Evolutionary conservation across 2,797 vertebrate genomes (phyloP).

Genomic region (Molossus molossus): DNA sequence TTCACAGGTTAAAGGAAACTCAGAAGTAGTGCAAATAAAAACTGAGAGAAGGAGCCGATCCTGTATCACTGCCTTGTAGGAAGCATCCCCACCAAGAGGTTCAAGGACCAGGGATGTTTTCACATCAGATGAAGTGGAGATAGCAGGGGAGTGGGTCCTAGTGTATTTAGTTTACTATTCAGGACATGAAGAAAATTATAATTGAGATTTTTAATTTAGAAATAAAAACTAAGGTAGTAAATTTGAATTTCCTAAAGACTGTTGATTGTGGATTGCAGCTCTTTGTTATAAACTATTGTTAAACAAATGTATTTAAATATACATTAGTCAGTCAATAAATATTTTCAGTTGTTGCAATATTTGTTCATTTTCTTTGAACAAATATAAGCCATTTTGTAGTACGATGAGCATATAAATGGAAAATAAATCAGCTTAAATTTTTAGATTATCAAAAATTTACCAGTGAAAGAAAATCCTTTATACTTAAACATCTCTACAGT

Average conservation of each 20-base stretch:
- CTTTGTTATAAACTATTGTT: conserved; percentile 25
- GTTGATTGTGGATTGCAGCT: neutral
- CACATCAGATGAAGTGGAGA: neutral
- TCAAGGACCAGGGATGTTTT: neutral
- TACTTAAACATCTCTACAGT: conserved; percentile 21
- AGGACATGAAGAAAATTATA: neutral
- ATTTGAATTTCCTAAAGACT: conserved; percentile 35
- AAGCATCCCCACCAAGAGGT: neutral
- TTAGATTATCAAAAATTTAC: conserved; percentile 57
- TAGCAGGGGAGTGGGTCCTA: neutral
- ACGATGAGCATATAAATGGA: conserved; percentile 30
- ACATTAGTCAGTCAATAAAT: conserved; percentile 45
- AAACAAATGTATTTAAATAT: conserved; percentile 44
- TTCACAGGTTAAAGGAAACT: neutral
- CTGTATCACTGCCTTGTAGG: neutral
- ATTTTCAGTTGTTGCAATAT: conserved; percentile 58
- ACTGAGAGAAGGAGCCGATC: neutral
- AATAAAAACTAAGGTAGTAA: conserved; percentile 14
- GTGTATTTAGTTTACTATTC: neutral
- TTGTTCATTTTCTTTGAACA: conserved; percentile 69
- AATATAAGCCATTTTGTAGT: conserved; percentile 27
- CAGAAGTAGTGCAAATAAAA: neutral
- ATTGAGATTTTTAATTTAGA: conserved; percentile 24
- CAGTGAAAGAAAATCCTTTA: conserved; percentile 61
- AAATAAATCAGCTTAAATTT: conserved; percentile 59